A percentile compares a stretch with the other conserved stretches of the same genome.
phyloP scores from a whole-genome alignment of 1,140 invertebrate genomes.

The Kradibia gibbosae region DNA sequence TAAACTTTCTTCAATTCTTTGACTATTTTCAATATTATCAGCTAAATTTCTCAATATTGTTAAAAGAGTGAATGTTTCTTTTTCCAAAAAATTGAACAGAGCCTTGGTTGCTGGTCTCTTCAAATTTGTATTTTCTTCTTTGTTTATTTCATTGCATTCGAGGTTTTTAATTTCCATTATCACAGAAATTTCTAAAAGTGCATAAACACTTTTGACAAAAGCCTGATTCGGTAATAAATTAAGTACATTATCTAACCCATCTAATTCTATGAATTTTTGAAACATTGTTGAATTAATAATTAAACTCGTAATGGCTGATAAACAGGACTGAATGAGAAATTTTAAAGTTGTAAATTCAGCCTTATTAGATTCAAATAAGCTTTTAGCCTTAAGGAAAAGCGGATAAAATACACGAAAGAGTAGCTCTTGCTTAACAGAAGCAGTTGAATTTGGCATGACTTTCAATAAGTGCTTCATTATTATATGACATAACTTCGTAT shows the following conservation, averaged over 20 bases:
- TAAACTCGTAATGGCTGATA: slow-evolving; percentile 76
- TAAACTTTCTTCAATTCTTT: slow-evolving; percentile 8
- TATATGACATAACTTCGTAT: slow-evolving; percentile 74
- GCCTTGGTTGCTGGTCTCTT: slow-evolving; percentile 69
- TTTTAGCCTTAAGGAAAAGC: slow-evolving; percentile 75
- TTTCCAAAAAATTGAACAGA: slow-evolving; percentile 72
- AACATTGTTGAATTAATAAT: slow-evolving; percentile 74
- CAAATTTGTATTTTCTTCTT: slow-evolving; percentile 3
- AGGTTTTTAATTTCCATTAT: slow-evolving; percentile 75
- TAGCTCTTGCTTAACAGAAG: slow-evolving; percentile 74
- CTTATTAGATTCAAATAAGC: slow-evolving; percentile 64
- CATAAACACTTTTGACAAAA: slow-evolving; percentile 76
- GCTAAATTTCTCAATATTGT: slow-evolving; percentile 51
- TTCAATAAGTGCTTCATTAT: slow-evolving; percentile 76
- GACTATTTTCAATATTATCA: slow-evolving; percentile 1
- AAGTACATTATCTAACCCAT: slow-evolving; percentile 74
- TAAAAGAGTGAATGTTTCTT: slow-evolving; percentile 68
- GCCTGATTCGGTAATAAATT: slow-evolving; percentile 72
- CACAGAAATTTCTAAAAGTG: slow-evolving; percentile 76
- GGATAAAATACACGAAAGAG: slow-evolving; percentile 77
- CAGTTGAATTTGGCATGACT: slow-evolving; percentile 73
- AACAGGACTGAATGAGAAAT: slow-evolving; percentile 76
- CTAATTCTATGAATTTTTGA: slow-evolving; percentile 75
- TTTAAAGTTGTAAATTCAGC: slow-evolving; percentile 66
- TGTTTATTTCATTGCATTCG: slow-evolving; percentile 52